Evolutionary conservation across 2,113 vertebrate genomes (phyloP).

Genomic region (Cranoglanis bouderius): DNA sequence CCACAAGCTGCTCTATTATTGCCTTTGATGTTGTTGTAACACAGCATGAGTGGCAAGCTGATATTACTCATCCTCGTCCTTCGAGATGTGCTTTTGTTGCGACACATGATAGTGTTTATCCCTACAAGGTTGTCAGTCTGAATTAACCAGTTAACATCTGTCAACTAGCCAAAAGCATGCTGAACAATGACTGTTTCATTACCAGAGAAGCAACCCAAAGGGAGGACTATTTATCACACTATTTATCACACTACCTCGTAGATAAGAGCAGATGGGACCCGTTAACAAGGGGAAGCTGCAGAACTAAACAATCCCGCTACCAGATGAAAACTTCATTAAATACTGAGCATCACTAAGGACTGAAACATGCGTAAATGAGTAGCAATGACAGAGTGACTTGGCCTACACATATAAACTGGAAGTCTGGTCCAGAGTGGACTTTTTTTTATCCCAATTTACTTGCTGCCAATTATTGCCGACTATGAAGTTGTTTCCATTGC

Average conservation of each 20-base stretch:
- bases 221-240: conserved; percentile 55
- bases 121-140: conserved; percentile 58
- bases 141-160: conserved; percentile 58
- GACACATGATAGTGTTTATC: conserved; percentile 38
- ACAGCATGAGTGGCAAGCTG: conserved; percentile 30
- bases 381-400: not conserved
- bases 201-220: conserved; percentile 47
- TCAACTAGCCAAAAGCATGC: conserved; percentile 46
- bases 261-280: conserved; percentile 58
- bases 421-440: not conserved
- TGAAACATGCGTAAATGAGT: not conserved
- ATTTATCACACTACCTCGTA: conserved; percentile 32
- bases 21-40: conserved; percentile 11
- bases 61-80: conserved; percentile 54
- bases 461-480: not conserved
- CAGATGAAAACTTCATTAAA: conserved; percentile 33
- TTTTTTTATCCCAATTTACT: not conserved
- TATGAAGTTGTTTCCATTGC: too few relatives aligned
- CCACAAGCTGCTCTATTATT: conserved; percentile 15
- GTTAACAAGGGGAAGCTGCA: conserved; percentile 35
- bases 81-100: conserved; percentile 54
- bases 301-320: conserved; percentile 39
- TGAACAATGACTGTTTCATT: conserved; percentile 50
- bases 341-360: conserved; percentile 33
- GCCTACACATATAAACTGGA: not conserved